A percentile compares a stretch with the other conserved stretches of the same genome.
These are phyloP conservation scores for Miltochrista miniata DNA, from an alignment of 2,888 invertebrate species.

Conservation along the genomic window DNA sequence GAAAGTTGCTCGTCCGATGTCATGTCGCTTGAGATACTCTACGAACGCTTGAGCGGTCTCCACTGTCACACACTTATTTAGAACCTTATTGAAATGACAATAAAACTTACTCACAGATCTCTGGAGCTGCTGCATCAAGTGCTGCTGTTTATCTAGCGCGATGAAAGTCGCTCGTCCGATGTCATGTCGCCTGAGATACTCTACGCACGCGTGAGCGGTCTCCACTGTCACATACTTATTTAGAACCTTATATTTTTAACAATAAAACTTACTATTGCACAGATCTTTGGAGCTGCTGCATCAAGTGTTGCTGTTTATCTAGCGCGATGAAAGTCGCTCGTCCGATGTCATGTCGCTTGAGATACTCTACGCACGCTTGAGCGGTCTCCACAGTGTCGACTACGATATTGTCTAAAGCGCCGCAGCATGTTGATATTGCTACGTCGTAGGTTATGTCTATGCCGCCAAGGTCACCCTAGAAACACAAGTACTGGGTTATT, in stretches of 20 bases:
- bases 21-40: conserved; percentile 88
- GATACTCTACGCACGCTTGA: conserved; percentile 90
- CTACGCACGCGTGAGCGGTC: conserved; percentile 93
- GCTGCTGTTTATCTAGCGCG: conserved; percentile 92
- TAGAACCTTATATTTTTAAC: too few relatives aligned
- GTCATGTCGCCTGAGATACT: conserved; percentile 89
- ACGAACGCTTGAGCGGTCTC: conserved; percentile 94
- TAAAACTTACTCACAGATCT: conserved; percentile 50
- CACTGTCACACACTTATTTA: too few relatives aligned
- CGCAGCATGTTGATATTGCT: conserved; percentile 97
- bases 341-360: conserved; percentile 91
- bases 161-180: conserved; percentile 95
- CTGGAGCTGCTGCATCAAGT: conserved; percentile 64
- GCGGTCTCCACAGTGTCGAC: conserved; percentile 95
- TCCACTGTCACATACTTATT: conserved; percentile 82
- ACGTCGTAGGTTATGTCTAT: conserved; percentile 97
- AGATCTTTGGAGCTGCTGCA: conserved; percentile 39
- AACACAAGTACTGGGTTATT: conserved; percentile 10
- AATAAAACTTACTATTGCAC: conserved; percentile 52
- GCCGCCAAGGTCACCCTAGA: conserved; percentile 96
- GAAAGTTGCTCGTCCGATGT: conserved; percentile 94
- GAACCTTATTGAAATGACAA: too few relatives aligned
- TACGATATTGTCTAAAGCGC: conserved; percentile 94
- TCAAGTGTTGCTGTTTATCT: conserved; percentile 90
- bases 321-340: conserved; percentile 94